phyloP scores from a whole-genome alignment of 1,140 invertebrate species.

The Drosophila tani region DNA sequence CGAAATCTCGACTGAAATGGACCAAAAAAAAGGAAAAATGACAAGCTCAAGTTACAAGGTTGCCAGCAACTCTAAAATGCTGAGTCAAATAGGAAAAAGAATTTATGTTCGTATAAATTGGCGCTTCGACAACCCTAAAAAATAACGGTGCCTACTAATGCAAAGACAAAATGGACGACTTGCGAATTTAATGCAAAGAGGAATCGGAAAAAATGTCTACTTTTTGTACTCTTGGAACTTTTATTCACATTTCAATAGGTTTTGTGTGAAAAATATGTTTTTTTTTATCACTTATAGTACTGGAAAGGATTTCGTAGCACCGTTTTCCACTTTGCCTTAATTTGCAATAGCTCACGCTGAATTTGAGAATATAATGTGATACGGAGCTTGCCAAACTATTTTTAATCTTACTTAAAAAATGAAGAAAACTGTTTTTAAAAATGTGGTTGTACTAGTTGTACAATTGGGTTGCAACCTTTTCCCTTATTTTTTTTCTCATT shows the following conservation, averaged over 20 bases:
- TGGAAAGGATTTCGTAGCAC: neutral
- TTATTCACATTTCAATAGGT: neutral
- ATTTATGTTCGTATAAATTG: neutral
- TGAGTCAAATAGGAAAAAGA: too few relatives aligned
- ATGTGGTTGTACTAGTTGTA: too few relatives aligned
- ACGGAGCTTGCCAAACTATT: neutral
- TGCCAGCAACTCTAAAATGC: neutral
- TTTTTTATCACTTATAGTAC: too few relatives aligned
- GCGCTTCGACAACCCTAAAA: constrained; percentile 24
- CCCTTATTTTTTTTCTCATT: neutral
- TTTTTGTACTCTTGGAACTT: constrained; percentile 5
- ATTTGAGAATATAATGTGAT: neutral
- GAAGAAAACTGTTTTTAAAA: neutral
- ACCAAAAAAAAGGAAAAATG: neutral
- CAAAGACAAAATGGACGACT: constrained; percentile 11
- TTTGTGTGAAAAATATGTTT: neutral
- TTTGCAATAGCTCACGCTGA: neutral
- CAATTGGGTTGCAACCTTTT: neutral
- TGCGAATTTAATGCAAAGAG: constrained; percentile 2
- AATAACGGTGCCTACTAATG: constrained; percentile 40
- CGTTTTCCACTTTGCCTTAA: neutral
- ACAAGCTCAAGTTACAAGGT: neutral
- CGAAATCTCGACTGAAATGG: too few relatives aligned
- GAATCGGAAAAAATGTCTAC: neutral
- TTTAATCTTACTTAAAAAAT: neutral